These are phyloP conservation scores for Paracentrotus lividus DNA, from an alignment of 53 echinoderm and acorn worm species.

Conservation along the genomic window DNA sequence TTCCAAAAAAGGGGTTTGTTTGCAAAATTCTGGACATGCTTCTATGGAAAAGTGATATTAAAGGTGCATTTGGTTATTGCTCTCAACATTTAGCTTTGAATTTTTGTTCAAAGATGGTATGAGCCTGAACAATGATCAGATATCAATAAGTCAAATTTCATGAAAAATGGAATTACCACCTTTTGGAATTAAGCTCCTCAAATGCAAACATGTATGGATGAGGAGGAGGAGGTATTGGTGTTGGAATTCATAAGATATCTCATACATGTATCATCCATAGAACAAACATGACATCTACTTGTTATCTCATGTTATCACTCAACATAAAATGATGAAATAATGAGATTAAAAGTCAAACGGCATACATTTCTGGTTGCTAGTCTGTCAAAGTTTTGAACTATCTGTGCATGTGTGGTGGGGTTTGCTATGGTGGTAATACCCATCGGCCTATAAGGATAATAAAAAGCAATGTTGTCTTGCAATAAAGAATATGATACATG, in stretches of 20 bases:
- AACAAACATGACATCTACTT: constrained; percentile 31
- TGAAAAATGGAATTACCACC: too few species aligned
- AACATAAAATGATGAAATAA: constrained; percentile 43
- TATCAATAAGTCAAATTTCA: too few species aligned
- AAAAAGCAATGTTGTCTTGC: not conserved
- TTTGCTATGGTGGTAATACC: not conserved
- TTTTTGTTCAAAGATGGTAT: too few species aligned
- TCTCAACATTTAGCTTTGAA: too few species aligned
- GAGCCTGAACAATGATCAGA: too few species aligned
- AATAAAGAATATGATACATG: not conserved
- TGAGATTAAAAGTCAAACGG: constrained; percentile 29
- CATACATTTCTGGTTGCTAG: not conserved
- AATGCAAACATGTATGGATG: not conserved
- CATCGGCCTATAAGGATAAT: not conserved
- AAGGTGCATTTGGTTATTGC: too few species aligned
- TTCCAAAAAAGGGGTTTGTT: too few species aligned
- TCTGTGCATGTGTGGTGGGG: not conserved
- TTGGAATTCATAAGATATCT: constrained; percentile 38
- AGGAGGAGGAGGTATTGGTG: not conserved
- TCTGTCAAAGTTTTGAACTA: constrained; percentile 21
- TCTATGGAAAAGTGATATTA: too few species aligned
- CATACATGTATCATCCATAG: constrained; percentile 20
- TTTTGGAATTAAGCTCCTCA: too few species aligned
- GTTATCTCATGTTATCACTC: constrained; percentile 55
- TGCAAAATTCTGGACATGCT: too few species aligned